A percentile compares a stretch with the other conserved stretches of the same genome.
phyloP scores from a whole-genome alignment of 2,888 invertebrate genomes.

The Leptopterna dolabrata region DNA sequence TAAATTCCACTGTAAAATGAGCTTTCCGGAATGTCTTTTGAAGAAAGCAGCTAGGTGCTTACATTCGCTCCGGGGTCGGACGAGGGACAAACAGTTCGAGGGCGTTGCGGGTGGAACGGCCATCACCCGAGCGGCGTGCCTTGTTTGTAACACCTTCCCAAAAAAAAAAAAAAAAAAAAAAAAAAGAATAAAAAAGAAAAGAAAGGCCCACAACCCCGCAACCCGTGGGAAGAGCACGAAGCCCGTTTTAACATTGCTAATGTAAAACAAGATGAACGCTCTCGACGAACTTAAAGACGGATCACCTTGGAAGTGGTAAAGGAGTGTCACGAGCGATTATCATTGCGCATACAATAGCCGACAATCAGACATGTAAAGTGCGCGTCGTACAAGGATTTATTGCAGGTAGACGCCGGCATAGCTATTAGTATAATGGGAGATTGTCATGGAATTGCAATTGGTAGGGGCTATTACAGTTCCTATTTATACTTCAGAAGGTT shows the following conservation, averaged over 20 bases:
- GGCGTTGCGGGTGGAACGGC: neutral
- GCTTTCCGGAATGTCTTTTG: slow-evolving; percentile 1
- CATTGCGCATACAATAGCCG: slow-evolving; percentile 54
- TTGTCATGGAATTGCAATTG: slow-evolving; percentile 49
- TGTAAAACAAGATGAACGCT: slow-evolving; percentile 30
- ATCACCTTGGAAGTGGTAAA: slow-evolving; percentile 54
- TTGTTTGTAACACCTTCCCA: slow-evolving; percentile 17
- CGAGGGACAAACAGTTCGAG: neutral
- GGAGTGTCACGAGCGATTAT: slow-evolving; percentile 53
- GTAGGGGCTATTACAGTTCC: slow-evolving; percentile 39
- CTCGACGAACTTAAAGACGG: slow-evolving; percentile 32
- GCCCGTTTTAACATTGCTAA: slow-evolving; percentile 46
- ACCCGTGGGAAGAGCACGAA: slow-evolving; percentile 49
- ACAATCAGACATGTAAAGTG: slow-evolving; percentile 55
- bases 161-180: no score
- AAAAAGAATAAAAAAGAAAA: no score
- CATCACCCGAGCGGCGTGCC: neutral
- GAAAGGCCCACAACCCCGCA: neutral
- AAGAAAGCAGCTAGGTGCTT: slow-evolving; percentile 1
- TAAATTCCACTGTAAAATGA: neutral
- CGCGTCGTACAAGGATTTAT: slow-evolving; percentile 52
- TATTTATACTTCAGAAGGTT: slow-evolving; percentile 47
- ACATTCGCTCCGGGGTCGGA: neutral
- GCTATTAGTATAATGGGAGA: slow-evolving; percentile 53
- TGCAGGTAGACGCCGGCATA: slow-evolving; percentile 46